These are phyloP conservation scores for Petrocephalus sullivani DNA, from an alignment of 2,797 vertebrate species.

Conservation along the genomic window DNA sequence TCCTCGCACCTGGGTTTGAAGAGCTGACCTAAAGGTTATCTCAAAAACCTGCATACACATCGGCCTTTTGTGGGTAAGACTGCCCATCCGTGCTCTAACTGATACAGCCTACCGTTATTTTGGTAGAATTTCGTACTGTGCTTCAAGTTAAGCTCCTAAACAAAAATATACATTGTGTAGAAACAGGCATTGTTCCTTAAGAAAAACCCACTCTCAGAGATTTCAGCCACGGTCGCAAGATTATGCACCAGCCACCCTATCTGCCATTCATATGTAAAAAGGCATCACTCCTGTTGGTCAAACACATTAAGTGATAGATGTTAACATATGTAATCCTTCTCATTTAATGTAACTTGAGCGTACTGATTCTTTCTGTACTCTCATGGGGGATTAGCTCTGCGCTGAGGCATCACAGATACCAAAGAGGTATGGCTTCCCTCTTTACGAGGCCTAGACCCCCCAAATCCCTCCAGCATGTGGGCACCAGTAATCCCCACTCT, in stretches of 20 bases:
- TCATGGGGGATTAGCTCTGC: conserved; percentile 58
- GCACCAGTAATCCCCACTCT: conserved; percentile 5
- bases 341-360: conserved; percentile 59
- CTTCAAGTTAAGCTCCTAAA: not conserved
- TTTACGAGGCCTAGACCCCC: conserved; percentile 39
- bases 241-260: conserved; percentile 29
- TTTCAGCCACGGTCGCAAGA: conserved; percentile 51
- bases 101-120: not conserved
- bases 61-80: too few species aligned
- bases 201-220: conserved; percentile 41
- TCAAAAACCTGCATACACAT: too few species aligned
- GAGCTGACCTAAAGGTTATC: too few species aligned
- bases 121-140: not conserved
- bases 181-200: conserved; percentile 29
- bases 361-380: conserved; percentile 54
- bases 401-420: conserved; percentile 52
- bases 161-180: not conserved
- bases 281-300: conserved; percentile 53
- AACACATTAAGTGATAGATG: conserved; percentile 56
- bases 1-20: too few species aligned
- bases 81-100: not conserved
- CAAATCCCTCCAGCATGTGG: conserved; percentile 15
- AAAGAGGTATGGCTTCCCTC: conserved; percentile 56
- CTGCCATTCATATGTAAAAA: conserved; percentile 71
- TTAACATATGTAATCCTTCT: conserved; percentile 70